Evolutionary conservation across 2,113 vertebrate genomes (phyloP), one percentile per base, ranked within the genome.

Genomic region (Meleagris gallopavo): DNA sequence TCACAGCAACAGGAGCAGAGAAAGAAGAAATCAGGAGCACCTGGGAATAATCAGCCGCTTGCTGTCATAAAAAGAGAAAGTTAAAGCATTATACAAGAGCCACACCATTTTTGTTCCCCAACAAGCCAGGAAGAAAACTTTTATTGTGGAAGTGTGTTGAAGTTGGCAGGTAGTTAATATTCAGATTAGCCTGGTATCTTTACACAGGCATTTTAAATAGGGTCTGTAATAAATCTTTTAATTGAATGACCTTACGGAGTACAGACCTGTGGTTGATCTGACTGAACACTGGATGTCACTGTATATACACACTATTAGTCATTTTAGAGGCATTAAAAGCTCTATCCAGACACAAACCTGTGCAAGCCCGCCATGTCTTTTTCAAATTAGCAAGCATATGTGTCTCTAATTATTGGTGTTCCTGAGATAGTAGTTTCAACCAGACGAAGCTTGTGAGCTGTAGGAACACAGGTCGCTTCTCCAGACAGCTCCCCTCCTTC

Each of bases 151-250:
- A 91, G 96, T 98, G 97, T 98, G 97, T 97, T 97, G 96, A 95
- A 97, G 87, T 96, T 97, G 95, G 94, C 97, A 97, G 95, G 92
- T 97, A 97, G 94, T 97, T 97, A 98, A 97, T 97, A 98, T 98
- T 97, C 96, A 98, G 95, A 98, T 98, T 91, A 97, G 91, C 45
- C 83, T 84, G 89, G 95, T 96, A 90, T 97, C 96, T 97, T 97
- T 96, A 95, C 95, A 82, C 77, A 95, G 89, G 96, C 96, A 83
- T 92, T 96, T 97, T 77, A 96, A 97, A 93, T 67, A 78, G 58
- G 57, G 43, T 88, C 83, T 92, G 78, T 94, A 92, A 86, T 94
- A 96, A 95, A 93, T 93, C 92, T 96, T 96, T 90, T 95, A 95
- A 90, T 94, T 95, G 83, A 96, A 97, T 89, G 89, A 93, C 79